Evolutionary conservation across 2,888 invertebrate species (phyloP).

Genomic region (Megalurothrips usitatus): DNA sequence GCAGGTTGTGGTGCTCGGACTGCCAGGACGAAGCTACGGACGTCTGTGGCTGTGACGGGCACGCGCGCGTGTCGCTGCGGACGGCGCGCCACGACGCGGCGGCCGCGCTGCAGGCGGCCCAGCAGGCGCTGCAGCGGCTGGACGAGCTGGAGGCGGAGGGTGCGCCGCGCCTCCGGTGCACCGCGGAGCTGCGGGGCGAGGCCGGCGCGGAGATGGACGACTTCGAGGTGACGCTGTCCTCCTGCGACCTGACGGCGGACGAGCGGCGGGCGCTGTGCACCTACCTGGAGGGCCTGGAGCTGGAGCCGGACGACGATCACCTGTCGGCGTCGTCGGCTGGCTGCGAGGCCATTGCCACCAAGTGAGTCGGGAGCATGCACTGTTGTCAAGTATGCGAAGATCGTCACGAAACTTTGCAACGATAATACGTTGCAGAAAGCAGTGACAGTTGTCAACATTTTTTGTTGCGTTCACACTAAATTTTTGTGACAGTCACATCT

Average conservation of each 20-base stretch:
- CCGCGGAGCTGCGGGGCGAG: not conserved
- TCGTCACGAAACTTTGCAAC: too few species aligned
- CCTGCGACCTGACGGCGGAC: not conserved
- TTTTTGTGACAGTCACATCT: too few species aligned
- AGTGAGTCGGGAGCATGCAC: too few species aligned
- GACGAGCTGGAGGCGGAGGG: not conserved
- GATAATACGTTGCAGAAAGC: too few species aligned
- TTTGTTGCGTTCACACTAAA: too few species aligned
- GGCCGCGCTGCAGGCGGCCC: not conserved
- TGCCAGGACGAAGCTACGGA: not conserved
- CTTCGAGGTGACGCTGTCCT: not conserved
- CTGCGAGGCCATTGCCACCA: not conserved
- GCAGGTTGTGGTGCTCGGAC: not conserved
- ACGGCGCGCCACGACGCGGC: not conserved
- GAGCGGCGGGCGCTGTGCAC: not conserved
- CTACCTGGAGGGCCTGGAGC: slow-evolving; percentile 6
- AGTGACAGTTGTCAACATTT: too few species aligned
- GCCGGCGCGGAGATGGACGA: not conserved
- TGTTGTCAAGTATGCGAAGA: too few species aligned
- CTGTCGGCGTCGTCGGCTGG: not conserved
- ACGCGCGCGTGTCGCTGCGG: not conserved
- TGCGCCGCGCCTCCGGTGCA: not conserved
- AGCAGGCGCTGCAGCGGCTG: not conserved
- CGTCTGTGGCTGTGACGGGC: not conserved
- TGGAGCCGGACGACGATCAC: not conserved